phyloP scores from a whole-genome alignment of 2,888 invertebrate genomes.

The Aproaerema taeniolella region DNA sequence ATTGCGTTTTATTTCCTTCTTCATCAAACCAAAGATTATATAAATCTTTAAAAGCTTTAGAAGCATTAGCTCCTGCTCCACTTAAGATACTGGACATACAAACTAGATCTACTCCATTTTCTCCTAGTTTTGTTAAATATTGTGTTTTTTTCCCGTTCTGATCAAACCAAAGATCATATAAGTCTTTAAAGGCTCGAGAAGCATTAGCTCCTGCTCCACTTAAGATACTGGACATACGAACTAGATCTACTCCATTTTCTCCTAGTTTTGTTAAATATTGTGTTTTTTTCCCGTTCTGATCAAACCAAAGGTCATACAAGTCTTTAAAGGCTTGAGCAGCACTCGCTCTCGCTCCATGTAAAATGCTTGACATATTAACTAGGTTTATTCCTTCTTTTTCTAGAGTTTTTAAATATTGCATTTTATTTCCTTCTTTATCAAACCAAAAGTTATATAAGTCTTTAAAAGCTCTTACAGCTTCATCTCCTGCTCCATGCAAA shows the following conservation, averaged over 20 bases:
- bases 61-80: no score
- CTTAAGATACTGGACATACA: constrained; percentile 28
- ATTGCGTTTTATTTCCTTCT: no score
- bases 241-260: constrained; percentile 17
- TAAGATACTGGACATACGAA: constrained; percentile 25
- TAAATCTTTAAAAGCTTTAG: constrained; percentile 18
- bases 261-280: constrained; percentile 20
- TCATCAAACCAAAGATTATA: constrained; percentile 29
- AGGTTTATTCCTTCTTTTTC: no score
- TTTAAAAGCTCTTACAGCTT: constrained; percentile 11
- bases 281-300: constrained; percentile 22
- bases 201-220: constrained; percentile 22
- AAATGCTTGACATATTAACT: constrained; percentile 20
- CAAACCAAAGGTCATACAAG: constrained; percentile 26
- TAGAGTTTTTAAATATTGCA: no score
- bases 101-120: neutral
- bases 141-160: constrained; percentile 17
- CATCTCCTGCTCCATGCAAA: constrained; percentile 25
- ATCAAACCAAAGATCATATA: constrained; percentile 27
- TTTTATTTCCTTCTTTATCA: no score
- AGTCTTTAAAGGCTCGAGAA: constrained; percentile 23
- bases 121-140: no score
- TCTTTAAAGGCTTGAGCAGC: constrained; percentile 13
- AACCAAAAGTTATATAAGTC: constrained; percentile 27
- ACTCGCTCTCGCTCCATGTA: constrained; percentile 21